Evolutionary conservation across 1,140 invertebrate genomes (phyloP), one percentile per base, ranked within the genome.

Genomic region (Dysdera silvatica): DNA sequence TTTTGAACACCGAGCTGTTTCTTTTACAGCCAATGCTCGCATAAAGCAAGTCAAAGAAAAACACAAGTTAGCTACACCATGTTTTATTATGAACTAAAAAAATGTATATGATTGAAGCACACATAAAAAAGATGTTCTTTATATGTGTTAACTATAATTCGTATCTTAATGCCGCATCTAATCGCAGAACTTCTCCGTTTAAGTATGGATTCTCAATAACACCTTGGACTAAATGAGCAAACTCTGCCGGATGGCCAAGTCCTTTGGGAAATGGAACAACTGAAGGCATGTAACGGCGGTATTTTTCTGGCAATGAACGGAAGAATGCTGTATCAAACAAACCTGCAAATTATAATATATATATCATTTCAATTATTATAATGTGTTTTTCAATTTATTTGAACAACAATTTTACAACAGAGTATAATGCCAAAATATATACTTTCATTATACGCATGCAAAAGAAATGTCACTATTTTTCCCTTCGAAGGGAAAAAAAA

Each of bases 101-200:
- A n/a, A n/a, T n/a, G n/a, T n/a, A n/a, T n/a, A n/a, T n/a, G n/a
- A n/a, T n/a, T 20, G 37, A 31, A 43, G 4, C 26, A 12, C 23
- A 56, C 29, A 26, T 31, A 31, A 4, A 54, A 23, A 5, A 14
- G 4, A 37, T 24, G 32, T 5, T 40, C 23, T 49, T 49, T 40
- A 60, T 12, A 51, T 60, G 32, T 49, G 47, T 16, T 45, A 18
- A 18, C 29, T 28, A 49, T 28, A 49, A 4, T 28, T 49, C 47
- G 29, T 49, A 24, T 49, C 61, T 48, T 26, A 41, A 40, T 20
- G 87, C 91, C 40, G 91, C 95, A 76, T 98, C 95, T 26, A 98
- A 69, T 72, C 95, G 81, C 68, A 98, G 92, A 0, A 86, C 84
- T 78, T 96, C 93, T 3, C 92, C 95, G 76, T 98, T 98, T 3